Conservation (phyloP, 2,113 vertebrate genomes). For the Burhinus bistriatus region DNA sequence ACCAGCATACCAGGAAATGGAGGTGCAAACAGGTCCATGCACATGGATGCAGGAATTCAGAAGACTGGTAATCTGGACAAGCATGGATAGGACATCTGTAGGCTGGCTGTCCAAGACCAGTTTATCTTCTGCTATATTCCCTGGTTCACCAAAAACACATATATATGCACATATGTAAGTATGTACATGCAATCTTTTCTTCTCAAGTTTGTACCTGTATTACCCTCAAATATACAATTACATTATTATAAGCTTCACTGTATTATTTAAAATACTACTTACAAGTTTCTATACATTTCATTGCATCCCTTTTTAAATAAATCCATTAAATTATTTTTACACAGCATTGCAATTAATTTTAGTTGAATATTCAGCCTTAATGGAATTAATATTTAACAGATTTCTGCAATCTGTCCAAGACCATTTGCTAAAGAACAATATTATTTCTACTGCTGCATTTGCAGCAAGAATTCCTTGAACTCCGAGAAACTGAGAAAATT, state of each 20-base stretch:
- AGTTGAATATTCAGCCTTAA: not conserved
- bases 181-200: not conserved
- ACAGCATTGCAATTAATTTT: not conserved
- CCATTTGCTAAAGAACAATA: not conserved
- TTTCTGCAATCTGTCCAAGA: constrained; percentile 3
- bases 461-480: not conserved
- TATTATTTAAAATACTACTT: not conserved
- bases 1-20: not conserved
- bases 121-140: not conserved
- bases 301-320: not conserved
- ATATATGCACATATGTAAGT: not conserved
- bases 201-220: not conserved
- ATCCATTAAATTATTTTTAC: not conserved
- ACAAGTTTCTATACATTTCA: not conserved
- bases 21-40: not conserved
- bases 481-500: not conserved
- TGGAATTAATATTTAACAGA: constrained; percentile 13
- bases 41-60: not conserved
- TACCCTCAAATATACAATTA: not conserved
- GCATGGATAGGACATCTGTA: not conserved
- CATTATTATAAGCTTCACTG: not conserved
- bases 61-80: not conserved
- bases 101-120: not conserved
- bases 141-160: not conserved
- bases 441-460: not conserved